Evolutionary conservation across 2,888 invertebrate genomes (phyloP).

Genomic region (Papilio protenor): DNA sequence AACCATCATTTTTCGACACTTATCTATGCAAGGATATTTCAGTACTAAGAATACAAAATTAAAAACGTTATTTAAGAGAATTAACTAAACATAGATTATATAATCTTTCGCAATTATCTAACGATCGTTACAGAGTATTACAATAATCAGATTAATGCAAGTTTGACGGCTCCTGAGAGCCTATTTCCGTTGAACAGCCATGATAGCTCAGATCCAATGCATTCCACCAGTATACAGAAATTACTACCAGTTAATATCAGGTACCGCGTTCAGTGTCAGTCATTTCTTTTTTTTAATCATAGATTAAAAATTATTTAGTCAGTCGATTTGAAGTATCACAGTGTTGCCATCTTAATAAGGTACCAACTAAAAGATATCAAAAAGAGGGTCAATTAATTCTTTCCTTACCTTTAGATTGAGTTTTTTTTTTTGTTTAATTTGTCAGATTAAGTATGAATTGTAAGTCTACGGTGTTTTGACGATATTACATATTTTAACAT

Average conservation of each 20-base stretch:
- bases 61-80: not conserved
- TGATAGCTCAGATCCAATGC: conserved; percentile 16
- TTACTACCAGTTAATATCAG: conserved; percentile 27
- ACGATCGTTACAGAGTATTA: conserved; percentile 25
- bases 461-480: too few species aligned
- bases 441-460: too few species aligned
- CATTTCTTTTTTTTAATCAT: conserved; percentile 18
- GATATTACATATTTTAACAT: not conserved
- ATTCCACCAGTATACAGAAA: conserved; percentile 28
- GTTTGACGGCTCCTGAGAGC: conserved; percentile 36
- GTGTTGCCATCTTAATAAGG: not conserved
- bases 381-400: too few species aligned
- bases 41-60: not conserved
- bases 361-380: not conserved
- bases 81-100: conserved; percentile 13
- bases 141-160: conserved; percentile 39
- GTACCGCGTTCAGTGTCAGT: conserved; percentile 17
- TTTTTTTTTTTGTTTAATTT: too few species aligned
- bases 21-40: not conserved
- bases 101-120: conserved; percentile 35
- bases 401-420: too few species aligned
- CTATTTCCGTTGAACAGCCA: conserved; percentile 35
- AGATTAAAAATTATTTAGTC: conserved; percentile 6
- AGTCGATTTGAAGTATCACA: not conserved
- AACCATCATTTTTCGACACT: not conserved